Conservation (phyloP, 2,888 invertebrate species). For the Operophtera brumata region DNA sequence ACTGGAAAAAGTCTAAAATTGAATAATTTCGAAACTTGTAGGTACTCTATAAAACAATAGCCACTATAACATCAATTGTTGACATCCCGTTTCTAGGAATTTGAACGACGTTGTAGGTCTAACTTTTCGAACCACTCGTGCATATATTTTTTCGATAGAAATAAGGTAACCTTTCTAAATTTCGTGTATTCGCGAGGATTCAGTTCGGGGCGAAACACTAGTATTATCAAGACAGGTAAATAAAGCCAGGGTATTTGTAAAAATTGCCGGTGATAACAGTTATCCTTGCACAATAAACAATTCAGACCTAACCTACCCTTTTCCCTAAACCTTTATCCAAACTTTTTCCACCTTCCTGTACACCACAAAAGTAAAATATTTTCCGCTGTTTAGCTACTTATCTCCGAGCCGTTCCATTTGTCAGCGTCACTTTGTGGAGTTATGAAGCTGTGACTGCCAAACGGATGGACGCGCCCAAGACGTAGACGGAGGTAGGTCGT, state of each 20-base stretch:
- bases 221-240: too few relatives aligned
- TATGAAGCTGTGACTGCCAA: conserved; percentile 28
- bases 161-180: too few relatives aligned
- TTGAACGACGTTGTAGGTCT: too few relatives aligned
- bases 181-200: too few relatives aligned
- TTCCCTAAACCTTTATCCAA: not conserved
- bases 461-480: conserved; percentile 20
- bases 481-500: conserved; percentile 7
- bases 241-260: not conserved
- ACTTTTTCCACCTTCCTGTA: not conserved
- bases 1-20: too few relatives aligned
- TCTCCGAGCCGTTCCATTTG: conserved; percentile 30
- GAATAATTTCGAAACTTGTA: too few relatives aligned
- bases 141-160: too few relatives aligned
- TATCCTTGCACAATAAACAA: conserved; percentile 4
- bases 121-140: too few relatives aligned
- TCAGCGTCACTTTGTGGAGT: conserved; percentile 32
- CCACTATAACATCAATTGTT: too few relatives aligned
- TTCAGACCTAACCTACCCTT: not conserved
- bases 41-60: too few relatives aligned
- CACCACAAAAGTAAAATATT: conserved; percentile 19
- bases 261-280: not conserved
- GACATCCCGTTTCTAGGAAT: too few relatives aligned
- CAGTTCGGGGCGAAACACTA: too few relatives aligned
- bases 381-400: conserved; percentile 21